These are phyloP conservation scores for Hydrozoanthus gracilis DNA, from an alignment of 92 coral and sea anemone genomes.

Conservation along the genomic window DNA sequence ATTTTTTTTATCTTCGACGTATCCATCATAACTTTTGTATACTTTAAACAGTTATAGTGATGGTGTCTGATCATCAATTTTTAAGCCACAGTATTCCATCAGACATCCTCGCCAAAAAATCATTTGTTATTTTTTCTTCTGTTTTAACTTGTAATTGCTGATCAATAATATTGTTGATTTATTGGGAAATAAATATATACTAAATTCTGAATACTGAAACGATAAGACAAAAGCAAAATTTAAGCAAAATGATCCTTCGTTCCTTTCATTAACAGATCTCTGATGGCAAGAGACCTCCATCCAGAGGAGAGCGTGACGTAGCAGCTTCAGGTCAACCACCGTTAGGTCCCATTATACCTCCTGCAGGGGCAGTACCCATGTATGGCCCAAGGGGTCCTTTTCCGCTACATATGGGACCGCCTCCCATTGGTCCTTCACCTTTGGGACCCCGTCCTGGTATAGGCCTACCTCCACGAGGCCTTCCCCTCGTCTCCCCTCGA, in stretches of 20 bases:
- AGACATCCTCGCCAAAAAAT: too few species aligned
- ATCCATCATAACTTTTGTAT: too few species aligned
- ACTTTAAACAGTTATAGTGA: too few species aligned
- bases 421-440: not conserved
- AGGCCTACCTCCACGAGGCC: constrained; percentile 14
- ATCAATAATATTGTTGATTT: too few species aligned
- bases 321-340: constrained; percentile 20
- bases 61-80: not conserved
- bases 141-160: too few species aligned
- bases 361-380: constrained; percentile 28
- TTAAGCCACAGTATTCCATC: too few species aligned
- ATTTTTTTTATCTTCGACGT: too few species aligned
- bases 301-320: constrained; percentile 32
- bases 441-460: constrained; percentile 33
- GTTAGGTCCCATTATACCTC: constrained; percentile 33
- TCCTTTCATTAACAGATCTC: constrained; percentile 5
- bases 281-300: constrained; percentile 26
- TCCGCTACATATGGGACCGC: constrained; percentile 37
- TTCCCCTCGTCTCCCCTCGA: constrained; percentile 16
- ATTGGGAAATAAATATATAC: too few species aligned
- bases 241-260: not conserved
- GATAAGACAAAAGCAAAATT: too few species aligned
- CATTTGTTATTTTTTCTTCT: too few species aligned
- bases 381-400: constrained; percentile 35
- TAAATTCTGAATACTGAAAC: too few species aligned